Evolutionary conservation across 2,888 invertebrate species (phyloP), one percentile per base, ranked within the genome.

Genomic region (Eristalinus aeneus): DNA sequence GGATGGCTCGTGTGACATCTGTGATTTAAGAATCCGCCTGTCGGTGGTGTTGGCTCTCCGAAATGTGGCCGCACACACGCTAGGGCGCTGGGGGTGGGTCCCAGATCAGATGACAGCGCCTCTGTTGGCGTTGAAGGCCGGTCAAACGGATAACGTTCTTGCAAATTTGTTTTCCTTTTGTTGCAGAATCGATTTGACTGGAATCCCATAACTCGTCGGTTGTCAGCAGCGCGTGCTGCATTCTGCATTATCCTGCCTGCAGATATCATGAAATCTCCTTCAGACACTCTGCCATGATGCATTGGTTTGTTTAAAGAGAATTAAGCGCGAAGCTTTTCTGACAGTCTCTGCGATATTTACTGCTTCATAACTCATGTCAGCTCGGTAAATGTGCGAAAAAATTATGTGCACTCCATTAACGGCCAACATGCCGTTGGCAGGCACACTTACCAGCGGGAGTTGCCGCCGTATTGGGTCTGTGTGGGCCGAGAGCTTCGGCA

Each of bases 281-380:
- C 46, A 46, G 46, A 46, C 16, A 39, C 39, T 39, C n/a, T 0
- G 39, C 39, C 46, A 8, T 20, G 46, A 46, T 46, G 46, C 8
- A 46, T 46, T 46, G 46, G 46, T 16, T 5, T 46, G 8, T 46
- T 46, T 46, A 46, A 46, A 46, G 8, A 39, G 16, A 46, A 46
- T 46, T 8, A 46, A 16, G 16, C 46, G 46, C 16, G 16, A 8
- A 46, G 0, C 0, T n/a, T n/a, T 2, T 5, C 12, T 12, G 5
- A 1, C n/a, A n/a, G 12, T 34, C 39, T n/a, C n/a, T 34, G n/a
- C 16, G 16, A 46, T 46, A 75, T 80, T 84, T 80, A 84, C 75
- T 84, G 75, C 79, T 61, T 39, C 84, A 84, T 84, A 84, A 80
- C 71, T 84, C 84, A 84, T 75, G 80, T 84, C 74, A 84, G 69